Evolutionary conservation across 2,113 vertebrate species (phyloP), one percentile per base, ranked within the genome.

Genomic region (Rissa tridactyla): DNA sequence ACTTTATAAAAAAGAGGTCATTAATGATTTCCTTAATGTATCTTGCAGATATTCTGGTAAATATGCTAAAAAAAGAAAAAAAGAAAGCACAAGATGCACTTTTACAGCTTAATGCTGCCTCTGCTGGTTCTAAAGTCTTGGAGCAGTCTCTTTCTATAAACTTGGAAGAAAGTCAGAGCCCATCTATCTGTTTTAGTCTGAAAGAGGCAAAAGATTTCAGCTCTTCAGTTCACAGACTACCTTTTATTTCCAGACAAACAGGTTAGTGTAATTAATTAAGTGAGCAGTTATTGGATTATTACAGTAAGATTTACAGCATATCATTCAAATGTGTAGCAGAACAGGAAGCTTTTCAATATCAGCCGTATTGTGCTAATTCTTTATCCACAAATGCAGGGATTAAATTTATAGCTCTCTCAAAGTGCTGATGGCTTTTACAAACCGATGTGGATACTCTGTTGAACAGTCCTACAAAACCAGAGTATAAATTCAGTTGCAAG

Each of bases 11-110:
- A 57, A 80, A 88, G 1, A 47, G 6, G 3, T 44, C 7, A 16
- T 38, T 70, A 17, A 62, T 25, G 8, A 57, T 90, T 95, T 98
- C 98, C 98, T 98, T 98, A 98, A 96, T 27, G 47, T 80, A 14
- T 65, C 40, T 76, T 73, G 76, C 96, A 99, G 99, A 98, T 97
- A 98, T 99, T 92, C 93, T 99, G 27, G 98, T 99, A 72, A 98
- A 97, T 96, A 99, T 99, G 98, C 94, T 99, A 82, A 99, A 99
- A 97, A 99, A 98, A 71, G 99, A 99, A 94, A 99, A 99, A 97
- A 99, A 97, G 94, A 98, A 97, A 96, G 83, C 95, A 8, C 98
- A 97, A 84, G 98, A 99, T 78, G 92, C 94, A 44, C 84, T 96
- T 55, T 93, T 96, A 26, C 97, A 97, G 34, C 86, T 98, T 32